phyloP scores from a whole-genome alignment of 2,113 vertebrate species.

The Xiphophorus couchianus region DNA sequence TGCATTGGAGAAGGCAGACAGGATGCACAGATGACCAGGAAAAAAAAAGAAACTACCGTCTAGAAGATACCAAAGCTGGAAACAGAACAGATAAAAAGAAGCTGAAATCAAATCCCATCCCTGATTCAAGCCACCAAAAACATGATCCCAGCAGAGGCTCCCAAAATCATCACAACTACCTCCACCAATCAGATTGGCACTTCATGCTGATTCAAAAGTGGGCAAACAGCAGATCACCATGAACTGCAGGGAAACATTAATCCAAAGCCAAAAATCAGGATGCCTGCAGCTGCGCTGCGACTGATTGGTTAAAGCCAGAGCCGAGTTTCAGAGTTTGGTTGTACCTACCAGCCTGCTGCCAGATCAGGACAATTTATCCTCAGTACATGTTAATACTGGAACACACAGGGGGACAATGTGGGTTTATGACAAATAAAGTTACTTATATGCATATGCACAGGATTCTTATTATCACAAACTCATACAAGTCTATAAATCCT shows the following conservation, averaged over 20 bases:
- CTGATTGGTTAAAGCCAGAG: slow-evolving; percentile 68
- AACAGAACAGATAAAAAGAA: slow-evolving; percentile 30
- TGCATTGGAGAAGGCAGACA: background rate
- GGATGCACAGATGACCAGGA: slow-evolving; percentile 32
- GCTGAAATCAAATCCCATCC: slow-evolving; percentile 25
- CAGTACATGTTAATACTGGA: slow-evolving; percentile 80
- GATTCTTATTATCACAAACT: slow-evolving; percentile 3
- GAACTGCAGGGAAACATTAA: slow-evolving; percentile 28
- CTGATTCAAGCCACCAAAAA: slow-evolving; percentile 13
- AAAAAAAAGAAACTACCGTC: slow-evolving; percentile 1
- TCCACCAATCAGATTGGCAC: slow-evolving; percentile 52
- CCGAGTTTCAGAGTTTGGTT: slow-evolving; percentile 26
- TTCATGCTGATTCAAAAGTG: slow-evolving; percentile 63
- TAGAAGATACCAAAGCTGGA: slow-evolving; percentile 4
- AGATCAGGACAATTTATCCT: slow-evolving; percentile 60
- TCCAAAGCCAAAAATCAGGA: slow-evolving; percentile 53
- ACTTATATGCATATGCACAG: background rate
- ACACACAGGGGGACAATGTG: slow-evolving; percentile 67
- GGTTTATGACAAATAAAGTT: slow-evolving; percentile 31
- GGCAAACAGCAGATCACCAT: slow-evolving; percentile 45
- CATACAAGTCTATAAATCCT: background rate
- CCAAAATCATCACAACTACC: slow-evolving; percentile 31
- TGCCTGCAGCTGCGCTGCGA: slow-evolving; percentile 38
- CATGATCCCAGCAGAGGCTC: slow-evolving; percentile 20
- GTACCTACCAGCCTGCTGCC: slow-evolving; percentile 77